phyloP scores from a whole-genome alignment of 2,113 vertebrate genomes.

The Tragelaphus imberbis region DNA sequence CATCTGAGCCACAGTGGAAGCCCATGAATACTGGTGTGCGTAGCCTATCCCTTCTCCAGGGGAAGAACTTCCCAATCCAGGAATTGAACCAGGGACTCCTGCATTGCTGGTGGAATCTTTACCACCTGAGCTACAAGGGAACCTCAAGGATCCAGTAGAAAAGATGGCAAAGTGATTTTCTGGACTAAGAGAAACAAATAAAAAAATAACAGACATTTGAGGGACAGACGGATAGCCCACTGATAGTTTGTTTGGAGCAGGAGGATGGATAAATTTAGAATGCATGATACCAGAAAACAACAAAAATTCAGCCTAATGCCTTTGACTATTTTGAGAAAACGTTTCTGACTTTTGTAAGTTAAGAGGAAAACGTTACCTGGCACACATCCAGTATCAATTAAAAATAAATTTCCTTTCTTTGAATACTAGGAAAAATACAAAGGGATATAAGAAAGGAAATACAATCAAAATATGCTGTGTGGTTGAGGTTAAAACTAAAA shows the following conservation, averaged over 20 bases:
- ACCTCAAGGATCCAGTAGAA: not conserved
- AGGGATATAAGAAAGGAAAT: not conserved
- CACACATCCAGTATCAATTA: not conserved
- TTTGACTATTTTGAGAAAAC: not conserved
- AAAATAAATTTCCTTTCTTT: not conserved
- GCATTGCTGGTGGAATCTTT: not conserved
- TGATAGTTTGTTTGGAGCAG: not conserved
- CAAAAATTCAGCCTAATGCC: not conserved
- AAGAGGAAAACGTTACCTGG: not conserved
- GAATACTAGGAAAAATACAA: not conserved
- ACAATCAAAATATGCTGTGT: not conserved
- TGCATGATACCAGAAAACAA: not conserved
- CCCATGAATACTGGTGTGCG: not conserved
- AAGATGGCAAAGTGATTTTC: not conserved
- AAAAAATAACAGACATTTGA: not conserved
- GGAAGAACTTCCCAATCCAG: not conserved
- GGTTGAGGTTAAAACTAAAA: not conserved
- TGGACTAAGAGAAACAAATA: not conserved
- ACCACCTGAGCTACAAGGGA: not conserved
- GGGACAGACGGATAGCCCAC: not conserved
- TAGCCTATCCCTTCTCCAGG: not conserved
- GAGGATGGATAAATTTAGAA: not conserved
- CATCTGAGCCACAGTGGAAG: not conserved
- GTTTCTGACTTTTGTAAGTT: not conserved
- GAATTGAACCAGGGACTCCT: not conserved